These are phyloP conservation scores for Ptychadena robeensis DNA, from an alignment of 2,797 vertebrate genomes.

Conservation along the genomic window DNA sequence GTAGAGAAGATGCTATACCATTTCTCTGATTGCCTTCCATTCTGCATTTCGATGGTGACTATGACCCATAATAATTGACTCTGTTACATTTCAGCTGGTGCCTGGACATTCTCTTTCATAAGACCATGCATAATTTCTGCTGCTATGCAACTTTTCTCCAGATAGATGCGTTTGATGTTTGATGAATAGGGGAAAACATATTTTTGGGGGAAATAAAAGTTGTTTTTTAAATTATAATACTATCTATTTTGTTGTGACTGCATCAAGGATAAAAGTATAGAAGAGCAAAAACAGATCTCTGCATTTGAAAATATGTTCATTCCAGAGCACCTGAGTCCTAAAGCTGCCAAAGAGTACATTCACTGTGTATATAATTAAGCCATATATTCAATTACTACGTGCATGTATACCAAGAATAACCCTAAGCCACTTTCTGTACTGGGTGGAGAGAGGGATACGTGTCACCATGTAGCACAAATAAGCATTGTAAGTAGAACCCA, in stretches of 20 bases:
- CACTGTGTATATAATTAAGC: background rate
- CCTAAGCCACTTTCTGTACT: background rate
- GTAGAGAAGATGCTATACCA: background rate
- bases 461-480: background rate
- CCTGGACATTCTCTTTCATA: background rate
- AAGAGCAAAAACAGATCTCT: background rate
- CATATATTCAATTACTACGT: background rate
- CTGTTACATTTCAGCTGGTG: background rate
- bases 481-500: background rate
- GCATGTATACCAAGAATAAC: background rate
- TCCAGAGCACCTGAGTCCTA: background rate
- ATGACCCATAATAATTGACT: background rate
- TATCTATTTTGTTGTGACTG: constrained; percentile 11
- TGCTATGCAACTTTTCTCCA: background rate
- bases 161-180: constrained; percentile 15
- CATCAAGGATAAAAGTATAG: constrained; percentile 34
- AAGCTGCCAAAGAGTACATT: background rate
- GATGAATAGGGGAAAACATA: background rate
- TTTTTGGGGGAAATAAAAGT: background rate
- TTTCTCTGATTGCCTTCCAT: background rate
- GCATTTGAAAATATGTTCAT: constrained; percentile 9
- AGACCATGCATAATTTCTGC: background rate
- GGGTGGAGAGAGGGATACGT: background rate
- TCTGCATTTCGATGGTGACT: no score
- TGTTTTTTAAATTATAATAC: background rate